Evolutionary conservation across 2,888 invertebrate species (phyloP).

Genomic region (Lycophotia porphyrea): DNA sequence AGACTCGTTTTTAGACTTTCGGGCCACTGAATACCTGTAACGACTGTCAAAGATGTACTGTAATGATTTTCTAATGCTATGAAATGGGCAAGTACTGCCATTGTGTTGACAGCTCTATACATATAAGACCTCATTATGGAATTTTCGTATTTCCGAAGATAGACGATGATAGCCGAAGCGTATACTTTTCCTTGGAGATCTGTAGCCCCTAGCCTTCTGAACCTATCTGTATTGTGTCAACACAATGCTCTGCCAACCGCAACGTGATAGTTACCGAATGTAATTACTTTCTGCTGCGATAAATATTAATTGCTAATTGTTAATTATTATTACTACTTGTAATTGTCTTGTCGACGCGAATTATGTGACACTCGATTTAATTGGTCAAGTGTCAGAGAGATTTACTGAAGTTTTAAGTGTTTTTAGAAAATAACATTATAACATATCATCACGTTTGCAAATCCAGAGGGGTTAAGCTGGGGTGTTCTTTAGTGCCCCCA

Average conservation of each 20-base stretch:
- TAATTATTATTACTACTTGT: slow-evolving; percentile 6
- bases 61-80: too few species aligned
- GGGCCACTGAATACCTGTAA: too few species aligned
- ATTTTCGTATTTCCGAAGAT: too few species aligned
- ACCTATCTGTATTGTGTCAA: background rate
- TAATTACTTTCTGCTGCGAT: slow-evolving; percentile 28
- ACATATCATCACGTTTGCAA: background rate
- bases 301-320: slow-evolving; percentile 28
- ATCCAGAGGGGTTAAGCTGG: background rate
- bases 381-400: slow-evolving; percentile 10
- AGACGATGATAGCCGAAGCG: too few species aligned
- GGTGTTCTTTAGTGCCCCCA: background rate
- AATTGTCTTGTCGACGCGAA: slow-evolving; percentile 26
- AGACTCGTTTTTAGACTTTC: too few species aligned
- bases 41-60: too few species aligned
- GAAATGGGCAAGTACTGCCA: too few species aligned
- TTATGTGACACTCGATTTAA: slow-evolving; percentile 30
- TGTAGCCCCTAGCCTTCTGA: slow-evolving; percentile 10
- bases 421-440: background rate
- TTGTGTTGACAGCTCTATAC: too few species aligned
- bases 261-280: background rate
- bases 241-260: slow-evolving; percentile 7
- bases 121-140: too few species aligned
- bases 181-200: too few species aligned
- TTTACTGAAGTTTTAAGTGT: background rate